phyloP scores from a whole-genome alignment of 2,797 vertebrate genomes.

The Girardinus metallicus region DNA sequence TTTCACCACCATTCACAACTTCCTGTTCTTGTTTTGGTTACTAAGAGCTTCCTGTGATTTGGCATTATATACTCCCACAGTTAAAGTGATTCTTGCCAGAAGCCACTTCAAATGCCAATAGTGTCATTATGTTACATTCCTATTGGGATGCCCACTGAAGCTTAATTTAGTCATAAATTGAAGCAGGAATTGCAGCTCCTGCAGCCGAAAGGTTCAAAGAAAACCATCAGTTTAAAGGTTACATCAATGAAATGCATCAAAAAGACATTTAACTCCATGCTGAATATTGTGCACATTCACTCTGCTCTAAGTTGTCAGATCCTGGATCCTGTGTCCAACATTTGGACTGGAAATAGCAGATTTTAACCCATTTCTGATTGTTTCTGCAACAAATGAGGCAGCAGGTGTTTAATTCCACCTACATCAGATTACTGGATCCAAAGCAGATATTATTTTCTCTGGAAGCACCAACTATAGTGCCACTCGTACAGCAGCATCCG shows the following conservation, averaged over 20 bases:
- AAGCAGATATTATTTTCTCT: constrained; percentile 19
- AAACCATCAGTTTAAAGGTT: neutral
- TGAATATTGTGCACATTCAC: neutral
- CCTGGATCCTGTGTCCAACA: neutral
- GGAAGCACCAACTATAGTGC: neutral
- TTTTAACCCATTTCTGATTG: constrained; percentile 2
- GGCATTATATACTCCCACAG: neutral
- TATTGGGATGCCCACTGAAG: neutral
- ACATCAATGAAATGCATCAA: neutral
- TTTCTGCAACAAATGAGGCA: constrained; percentile 31
- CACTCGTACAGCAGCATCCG: constrained; percentile 33
- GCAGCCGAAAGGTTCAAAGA: neutral
- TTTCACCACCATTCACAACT: neutral
- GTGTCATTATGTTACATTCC: neutral
- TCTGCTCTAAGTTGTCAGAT: neutral
- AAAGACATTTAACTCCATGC: neutral
- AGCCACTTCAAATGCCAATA: neutral
- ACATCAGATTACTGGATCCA: constrained; percentile 28
- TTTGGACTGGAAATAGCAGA: neutral
- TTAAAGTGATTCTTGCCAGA: neutral
- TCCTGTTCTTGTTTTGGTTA: neutral
- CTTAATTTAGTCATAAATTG: neutral
- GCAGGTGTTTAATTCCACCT: constrained; percentile 38
- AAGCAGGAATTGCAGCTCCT: neutral
- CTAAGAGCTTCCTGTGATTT: neutral